Evolutionary conservation across 2,888 invertebrate species (phyloP).

Genomic region (Mythimna loreyi): DNA sequence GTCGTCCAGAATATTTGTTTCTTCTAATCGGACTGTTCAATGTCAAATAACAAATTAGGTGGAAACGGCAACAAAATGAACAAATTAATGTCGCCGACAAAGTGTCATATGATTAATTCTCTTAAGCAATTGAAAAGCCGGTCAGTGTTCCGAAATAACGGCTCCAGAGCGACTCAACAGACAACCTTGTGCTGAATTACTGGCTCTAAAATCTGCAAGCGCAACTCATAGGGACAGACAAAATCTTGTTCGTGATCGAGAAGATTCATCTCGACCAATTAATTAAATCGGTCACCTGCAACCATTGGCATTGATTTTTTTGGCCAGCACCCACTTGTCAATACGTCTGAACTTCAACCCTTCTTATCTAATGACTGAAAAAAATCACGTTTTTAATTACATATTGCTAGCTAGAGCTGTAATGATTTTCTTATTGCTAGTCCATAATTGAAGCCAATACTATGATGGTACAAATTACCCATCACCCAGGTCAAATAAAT

Average conservation of each 20-base stretch:
- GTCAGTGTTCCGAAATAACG: conserved; percentile 70
- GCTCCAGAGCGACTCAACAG: conserved; percentile 70
- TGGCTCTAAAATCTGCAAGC: conserved; percentile 67
- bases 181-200: conserved; percentile 78
- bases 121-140: conserved; percentile 65
- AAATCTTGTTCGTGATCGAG: conserved; percentile 39
- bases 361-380: conserved; percentile 36
- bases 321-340: conserved; percentile 59
- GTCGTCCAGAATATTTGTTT: conserved; percentile 2
- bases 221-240: conserved; percentile 29
- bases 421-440: conserved; percentile 21
- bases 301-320: conserved; percentile 64
- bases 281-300: conserved; percentile 52
- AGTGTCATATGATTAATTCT: conserved; percentile 70
- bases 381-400: conserved; percentile 15
- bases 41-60: conserved; percentile 47
- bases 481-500: conserved; percentile 37
- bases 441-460: conserved; percentile 35
- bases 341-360: conserved; percentile 42
- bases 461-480: conserved; percentile 28
- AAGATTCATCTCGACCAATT: conserved; percentile 40
- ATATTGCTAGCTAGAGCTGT: conserved; percentile 14
- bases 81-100: conserved; percentile 59
- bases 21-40: conserved; percentile 36
- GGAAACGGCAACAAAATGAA: conserved; percentile 38